Percentiles rank a stretch among this genome's conserved stretches.
These are phyloP conservation scores for Operophtera brumata DNA, from an alignment of 2,888 invertebrate genomes.

Conservation along the genomic window DNA sequence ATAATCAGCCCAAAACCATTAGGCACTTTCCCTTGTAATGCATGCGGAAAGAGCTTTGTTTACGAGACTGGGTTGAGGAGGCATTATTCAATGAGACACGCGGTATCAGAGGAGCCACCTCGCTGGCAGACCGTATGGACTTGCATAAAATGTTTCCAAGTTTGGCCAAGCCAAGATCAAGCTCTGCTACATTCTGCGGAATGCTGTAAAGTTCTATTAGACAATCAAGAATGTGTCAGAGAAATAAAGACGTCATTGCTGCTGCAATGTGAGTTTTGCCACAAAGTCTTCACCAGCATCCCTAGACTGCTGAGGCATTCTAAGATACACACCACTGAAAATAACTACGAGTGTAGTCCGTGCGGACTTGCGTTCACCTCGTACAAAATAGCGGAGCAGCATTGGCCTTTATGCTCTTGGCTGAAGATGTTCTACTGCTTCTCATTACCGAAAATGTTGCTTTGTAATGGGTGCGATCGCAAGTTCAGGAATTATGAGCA, in stretches of 20 bases:
- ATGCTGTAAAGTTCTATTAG: slow-evolving; percentile 52
- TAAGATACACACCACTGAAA: slow-evolving; percentile 81
- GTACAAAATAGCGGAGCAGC: slow-evolving; percentile 66
- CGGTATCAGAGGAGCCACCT: slow-evolving; percentile 54
- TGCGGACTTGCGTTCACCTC: slow-evolving; percentile 62
- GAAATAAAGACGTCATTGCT: slow-evolving; percentile 73
- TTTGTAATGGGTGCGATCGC: slow-evolving; percentile 73
- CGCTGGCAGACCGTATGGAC: slow-evolving; percentile 76
- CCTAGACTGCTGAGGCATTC: slow-evolving; percentile 67
- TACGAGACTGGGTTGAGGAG: slow-evolving; percentile 71
- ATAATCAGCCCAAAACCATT: slow-evolving; percentile 58
- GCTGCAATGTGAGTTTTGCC: slow-evolving; percentile 74
- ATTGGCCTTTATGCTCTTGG: slow-evolving; percentile 70
- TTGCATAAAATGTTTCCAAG: slow-evolving; percentile 73
- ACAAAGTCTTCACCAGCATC: slow-evolving; percentile 73
- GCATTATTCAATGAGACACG: slow-evolving; percentile 64
- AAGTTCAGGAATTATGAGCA: slow-evolving; percentile 75
- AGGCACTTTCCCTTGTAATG: slow-evolving; percentile 62
- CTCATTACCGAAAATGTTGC: slow-evolving; percentile 64
- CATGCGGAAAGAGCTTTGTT: slow-evolving; percentile 73
- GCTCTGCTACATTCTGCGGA: slow-evolving; percentile 60
- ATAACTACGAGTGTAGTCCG: slow-evolving; percentile 84
- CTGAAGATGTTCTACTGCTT: slow-evolving; percentile 62
- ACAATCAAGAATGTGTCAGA: slow-evolving; percentile 51
- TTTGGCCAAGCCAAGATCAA: slow-evolving; percentile 68